Conservation (phyloP, 2,113 vertebrate genomes). For the Pionites leucogaster region DNA sequence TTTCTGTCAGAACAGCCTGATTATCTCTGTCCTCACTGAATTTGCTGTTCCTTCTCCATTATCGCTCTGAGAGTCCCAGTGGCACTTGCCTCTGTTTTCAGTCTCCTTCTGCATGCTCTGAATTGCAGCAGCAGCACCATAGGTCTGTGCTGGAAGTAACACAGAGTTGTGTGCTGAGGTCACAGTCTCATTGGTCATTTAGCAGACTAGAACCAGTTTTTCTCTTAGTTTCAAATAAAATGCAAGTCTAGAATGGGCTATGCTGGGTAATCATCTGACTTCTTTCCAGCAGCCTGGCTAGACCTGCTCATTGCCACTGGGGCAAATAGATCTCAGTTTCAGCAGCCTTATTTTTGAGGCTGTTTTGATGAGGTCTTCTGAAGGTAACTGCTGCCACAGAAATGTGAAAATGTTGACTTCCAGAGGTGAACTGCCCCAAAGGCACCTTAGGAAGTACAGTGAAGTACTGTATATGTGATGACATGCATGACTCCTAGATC, state of each 20-base stretch:
- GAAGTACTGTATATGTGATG: background rate
- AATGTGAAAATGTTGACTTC: background rate
- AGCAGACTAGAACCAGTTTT: background rate
- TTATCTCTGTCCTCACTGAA: background rate
- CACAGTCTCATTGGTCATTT: background rate
- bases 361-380: background rate
- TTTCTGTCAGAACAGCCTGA: background rate
- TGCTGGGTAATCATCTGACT: background rate
- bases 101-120: background rate
- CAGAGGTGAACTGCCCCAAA: background rate
- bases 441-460: background rate
- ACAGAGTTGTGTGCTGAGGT: background rate
- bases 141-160: background rate
- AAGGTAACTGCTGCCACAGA: too few species aligned
- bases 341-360: background rate
- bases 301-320: too few species aligned
- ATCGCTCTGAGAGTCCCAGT: accelerated
- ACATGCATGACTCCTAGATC: accelerated
- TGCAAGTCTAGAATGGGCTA: background rate
- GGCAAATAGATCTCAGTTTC: background rate
- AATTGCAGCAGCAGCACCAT: background rate
- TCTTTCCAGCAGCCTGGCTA: background rate
- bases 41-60: background rate
- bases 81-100: background rate
- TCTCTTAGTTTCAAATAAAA: background rate